phyloP scores from a whole-genome alignment of 1,140 invertebrate genomes.

The Campoletis sonorensis region DNA sequence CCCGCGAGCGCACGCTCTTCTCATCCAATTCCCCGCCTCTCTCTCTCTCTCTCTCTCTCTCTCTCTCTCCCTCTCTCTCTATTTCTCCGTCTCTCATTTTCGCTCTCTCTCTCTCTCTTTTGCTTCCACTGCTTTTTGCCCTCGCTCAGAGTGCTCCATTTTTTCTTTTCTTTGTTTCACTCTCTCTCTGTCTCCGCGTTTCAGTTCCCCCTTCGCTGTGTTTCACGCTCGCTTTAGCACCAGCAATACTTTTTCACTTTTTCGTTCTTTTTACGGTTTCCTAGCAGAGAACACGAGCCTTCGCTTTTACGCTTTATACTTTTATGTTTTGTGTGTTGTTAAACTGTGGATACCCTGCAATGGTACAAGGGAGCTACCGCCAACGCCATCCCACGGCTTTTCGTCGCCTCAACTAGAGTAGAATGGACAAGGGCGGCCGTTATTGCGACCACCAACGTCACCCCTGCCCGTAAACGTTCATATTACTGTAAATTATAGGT shows the following conservation, averaged over 20 bases:
- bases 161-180: conserved; percentile 32
- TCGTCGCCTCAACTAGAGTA: conserved; percentile 9
- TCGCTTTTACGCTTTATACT: conserved; percentile 29
- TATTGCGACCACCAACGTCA: conserved; percentile 55
- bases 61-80: conserved; percentile 25
- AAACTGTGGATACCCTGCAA: conserved; percentile 35
- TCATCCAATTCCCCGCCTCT: conserved; percentile 37
- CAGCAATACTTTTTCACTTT: conserved; percentile 36
- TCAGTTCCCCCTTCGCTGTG: conserved; percentile 34
- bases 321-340: conserved; percentile 39
- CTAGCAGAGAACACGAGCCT: conserved; percentile 19
- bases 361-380: conserved; percentile 16
- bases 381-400: conserved; percentile 15
- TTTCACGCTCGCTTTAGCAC: conserved; percentile 39
- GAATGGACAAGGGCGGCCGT: conserved; percentile 14
- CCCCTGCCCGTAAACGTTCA: conserved; percentile 52
- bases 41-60: conserved; percentile 37
- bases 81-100: conserved; percentile 40
- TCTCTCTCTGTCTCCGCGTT: conserved; percentile 38
- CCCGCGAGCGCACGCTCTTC: conserved; percentile 51
- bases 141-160: conserved; percentile 8
- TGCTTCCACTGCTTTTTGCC: conserved; percentile 30
- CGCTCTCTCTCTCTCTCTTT: conserved; percentile 35
- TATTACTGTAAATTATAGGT: conserved; percentile 37
- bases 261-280: conserved; percentile 17